Evolutionary conservation across 2,797 vertebrate genomes (phyloP).

Genomic region (Leucoraja ocellata): DNA sequence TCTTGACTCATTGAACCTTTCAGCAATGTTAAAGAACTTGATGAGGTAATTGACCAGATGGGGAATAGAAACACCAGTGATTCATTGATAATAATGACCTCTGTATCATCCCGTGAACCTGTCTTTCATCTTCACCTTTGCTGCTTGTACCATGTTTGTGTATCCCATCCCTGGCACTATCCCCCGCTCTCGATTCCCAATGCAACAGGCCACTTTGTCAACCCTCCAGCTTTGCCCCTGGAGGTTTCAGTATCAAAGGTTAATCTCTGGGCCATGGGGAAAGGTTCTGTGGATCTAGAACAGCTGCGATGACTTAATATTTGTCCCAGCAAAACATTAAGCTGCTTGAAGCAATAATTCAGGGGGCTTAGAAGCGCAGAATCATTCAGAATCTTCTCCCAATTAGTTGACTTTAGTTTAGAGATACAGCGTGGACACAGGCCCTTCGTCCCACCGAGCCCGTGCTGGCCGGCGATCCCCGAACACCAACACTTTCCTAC

Average conservation of each 20-base stretch:
- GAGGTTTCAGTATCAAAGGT: neutral
- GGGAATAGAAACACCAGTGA: neutral
- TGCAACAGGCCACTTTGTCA: neutral
- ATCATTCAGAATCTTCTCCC: neutral
- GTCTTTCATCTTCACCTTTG: neutral
- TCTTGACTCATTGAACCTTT: neutral
- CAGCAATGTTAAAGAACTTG: neutral
- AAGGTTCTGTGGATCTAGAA: neutral
- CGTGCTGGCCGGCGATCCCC: too few relatives aligned
- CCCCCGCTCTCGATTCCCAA: neutral
- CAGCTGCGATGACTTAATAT: neutral
- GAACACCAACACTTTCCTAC: too few relatives aligned
- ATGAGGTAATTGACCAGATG: neutral
- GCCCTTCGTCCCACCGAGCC: too few relatives aligned
- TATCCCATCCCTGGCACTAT: neutral
- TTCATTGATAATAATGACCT: neutral
- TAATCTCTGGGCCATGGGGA: neutral
- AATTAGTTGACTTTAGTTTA: too few relatives aligned
- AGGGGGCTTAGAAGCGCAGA: neutral
- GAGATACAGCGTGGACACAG: too few relatives aligned
- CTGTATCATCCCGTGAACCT: neutral
- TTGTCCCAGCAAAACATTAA: neutral
- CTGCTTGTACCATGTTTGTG: neutral
- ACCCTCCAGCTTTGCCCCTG: neutral
- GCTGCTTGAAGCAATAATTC: neutral